Conservation (phyloP, 2,113 vertebrate species). For the Dermatemys mawii region DNA sequence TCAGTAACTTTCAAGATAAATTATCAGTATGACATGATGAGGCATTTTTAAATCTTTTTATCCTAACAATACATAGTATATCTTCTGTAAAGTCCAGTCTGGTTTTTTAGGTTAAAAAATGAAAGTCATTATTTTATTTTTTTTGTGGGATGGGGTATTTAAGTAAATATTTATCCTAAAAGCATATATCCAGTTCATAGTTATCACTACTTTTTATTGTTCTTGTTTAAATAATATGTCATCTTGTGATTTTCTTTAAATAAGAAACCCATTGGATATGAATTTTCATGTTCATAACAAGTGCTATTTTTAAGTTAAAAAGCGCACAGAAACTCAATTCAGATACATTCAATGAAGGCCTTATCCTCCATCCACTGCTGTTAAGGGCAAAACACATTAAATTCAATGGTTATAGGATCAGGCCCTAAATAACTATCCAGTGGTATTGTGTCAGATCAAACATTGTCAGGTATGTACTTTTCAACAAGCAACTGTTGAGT, state of each 20-base stretch:
- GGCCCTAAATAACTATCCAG: not conserved
- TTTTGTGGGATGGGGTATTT: not conserved
- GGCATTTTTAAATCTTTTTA: not conserved
- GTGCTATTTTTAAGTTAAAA: not conserved
- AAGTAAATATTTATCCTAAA: not conserved
- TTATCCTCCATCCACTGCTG: fast-evolving
- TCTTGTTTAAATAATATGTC: fast-evolving
- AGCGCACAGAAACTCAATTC: not conserved
- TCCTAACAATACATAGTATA: slow-evolving; percentile 7
- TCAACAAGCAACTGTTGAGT: slow-evolving; percentile 33
- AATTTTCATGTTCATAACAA: not conserved
- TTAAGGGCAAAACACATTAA: fast-evolving
- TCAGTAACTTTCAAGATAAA: not conserved
- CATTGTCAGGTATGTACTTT: not conserved
- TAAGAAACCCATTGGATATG: not conserved
- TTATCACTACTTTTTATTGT: not conserved
- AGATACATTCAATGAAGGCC: fast-evolving
- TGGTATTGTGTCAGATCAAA: not conserved
- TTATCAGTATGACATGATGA: not conserved
- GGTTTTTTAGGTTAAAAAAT: not conserved
- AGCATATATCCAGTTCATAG: fast-evolving
- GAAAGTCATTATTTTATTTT: not conserved
- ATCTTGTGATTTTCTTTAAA: not conserved
- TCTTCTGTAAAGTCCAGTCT: slow-evolving; percentile 34
- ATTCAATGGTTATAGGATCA: not conserved